Evolutionary conservation across 2,888 invertebrate genomes (phyloP), one percentile per base, ranked within the genome.

Genomic region (Hypomecis atomaria): DNA sequence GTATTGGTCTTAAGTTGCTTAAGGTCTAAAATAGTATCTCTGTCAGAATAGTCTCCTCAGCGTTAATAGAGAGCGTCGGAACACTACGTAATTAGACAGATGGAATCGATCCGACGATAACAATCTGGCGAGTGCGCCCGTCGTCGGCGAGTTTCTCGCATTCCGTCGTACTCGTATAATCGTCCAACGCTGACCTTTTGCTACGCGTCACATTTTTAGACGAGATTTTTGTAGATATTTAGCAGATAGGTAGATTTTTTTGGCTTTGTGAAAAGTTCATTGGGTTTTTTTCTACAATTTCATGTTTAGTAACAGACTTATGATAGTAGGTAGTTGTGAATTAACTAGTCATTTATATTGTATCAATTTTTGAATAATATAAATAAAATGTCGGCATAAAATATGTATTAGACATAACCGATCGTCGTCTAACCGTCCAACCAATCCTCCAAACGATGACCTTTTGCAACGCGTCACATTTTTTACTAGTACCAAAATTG

Each of bases 1-100:
- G n/a, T n/a, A n/a, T n/a, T n/a, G 23, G 23, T 3, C 23, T 3
- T 23, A 23, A 1, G 23, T 23, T 23, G 23, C 23, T 23, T 23
- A 23, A 2, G 23, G 23, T 23, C 3, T 23, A 23, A 23, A 23
- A 6, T 33, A 33, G 6, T 40, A 8, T 52, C 52, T 52, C 52
- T 52, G 52, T 33, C 1, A 40, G 33, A 3, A 33, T 50, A 33
- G 0, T 33, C 5, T 33, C 3, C 40, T 52, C 52, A 6, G 40
- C 6, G 10, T 23, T 40, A 52, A 52, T 52, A 52, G 52, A 67
- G 70, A 66, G 62, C 67, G 62, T 37, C 58, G 62, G 69, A 64
- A 70, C 69, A 63, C 55, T 69, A 61, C 53, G 61, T 70, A 71
- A 72, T 72, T 72, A 72, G 71, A 66, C 67, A 68, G 68, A 62